A percentile compares a stretch with the other conserved stretches of the same genome.
Conservation (phyloP, 2,797 vertebrate genomes). For the Trachops cirrhosus region DNA sequence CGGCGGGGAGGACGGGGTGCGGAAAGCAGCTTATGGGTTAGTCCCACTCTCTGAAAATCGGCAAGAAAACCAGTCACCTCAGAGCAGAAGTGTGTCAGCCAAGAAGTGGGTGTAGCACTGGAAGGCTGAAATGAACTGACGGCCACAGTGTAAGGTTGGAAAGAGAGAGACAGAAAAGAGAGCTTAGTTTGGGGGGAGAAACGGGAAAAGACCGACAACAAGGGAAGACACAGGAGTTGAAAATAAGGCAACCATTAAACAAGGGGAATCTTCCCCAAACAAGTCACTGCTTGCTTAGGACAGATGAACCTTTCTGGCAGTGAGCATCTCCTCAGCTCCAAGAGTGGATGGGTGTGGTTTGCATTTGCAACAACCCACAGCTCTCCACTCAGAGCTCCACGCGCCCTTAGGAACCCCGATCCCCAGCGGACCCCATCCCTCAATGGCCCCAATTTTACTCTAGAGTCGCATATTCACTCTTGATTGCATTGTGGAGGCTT, state of each 20-base stretch:
- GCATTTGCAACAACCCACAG: accelerated
- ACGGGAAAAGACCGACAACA: conserved; percentile 21
- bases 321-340: not conserved
- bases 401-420: not conserved
- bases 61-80: conserved; percentile 91
- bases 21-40: conserved; percentile 77
- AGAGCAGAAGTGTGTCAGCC: conserved; percentile 88
- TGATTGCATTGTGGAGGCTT: not conserved
- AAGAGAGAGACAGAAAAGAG: conserved; percentile 79
- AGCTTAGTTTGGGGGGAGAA: conserved; percentile 70
- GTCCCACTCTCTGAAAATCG: conserved; percentile 77
- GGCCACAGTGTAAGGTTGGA: conserved; percentile 81
- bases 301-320: conserved; percentile 59
- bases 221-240: not conserved
- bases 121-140: conserved; percentile 88
- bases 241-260: not conserved
- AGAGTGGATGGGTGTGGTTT: accelerated
- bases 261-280: not conserved
- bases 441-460: not conserved
- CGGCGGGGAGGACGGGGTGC: not conserved
- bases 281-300: not conserved
- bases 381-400: not conserved
- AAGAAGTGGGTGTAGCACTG: conserved; percentile 88
- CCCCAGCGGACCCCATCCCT: accelerated
- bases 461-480: not conserved